Base-by-base conservation (phyloP, 2,797 vertebrate genomes). In the Zalophus californianus region DNA sequence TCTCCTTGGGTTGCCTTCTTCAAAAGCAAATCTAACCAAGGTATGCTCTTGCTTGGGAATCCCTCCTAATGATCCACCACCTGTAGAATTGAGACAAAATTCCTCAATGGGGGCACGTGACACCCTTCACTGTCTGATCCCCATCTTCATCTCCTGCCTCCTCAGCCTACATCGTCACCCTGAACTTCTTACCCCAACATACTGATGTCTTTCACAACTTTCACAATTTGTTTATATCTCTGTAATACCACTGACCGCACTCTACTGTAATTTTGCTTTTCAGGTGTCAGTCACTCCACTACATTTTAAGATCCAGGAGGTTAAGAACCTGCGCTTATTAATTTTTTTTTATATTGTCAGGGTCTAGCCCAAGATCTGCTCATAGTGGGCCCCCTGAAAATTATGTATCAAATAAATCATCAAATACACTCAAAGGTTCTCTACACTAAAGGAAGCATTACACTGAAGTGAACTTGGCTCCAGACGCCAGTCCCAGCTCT, bases 271-370 rank as follows among this genome's bases (percentile, higher is more conserved):
- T 89, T 96, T 91, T 85, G 50, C n/a, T 82, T 60, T 93, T 90
- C 77, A 70, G 50, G 29, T 60, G 60, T 91, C 77, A 58, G 4
- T 79, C 77, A 44, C 14, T 75, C 73, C 25, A 25, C 83, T 91
- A 78, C 52, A 64, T 48, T 94, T 95, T 94, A 92, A 86, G 77
- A 97, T 92, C 44, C 38, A 86, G 29, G 32, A 91, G 20, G 29
- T 20, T 85, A 73, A 92, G 70, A 91, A 96, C 56, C 4, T 85
- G 38, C 1, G 60, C 12, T 88, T 92, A 77, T 35, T 80, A 32
- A 92, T 70, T 93, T 92, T 92, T 92, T 38, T 96, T 91, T 64
- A 83, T 83, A 82, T 78, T 25, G 44, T 38, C 21, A 56, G 44
- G 60, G 62, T 86, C 44, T 58, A 86, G 60, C 25, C 41, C 56